phyloP scores from a whole-genome alignment of 2,888 invertebrate species.

The Sisyra terminalis region DNA sequence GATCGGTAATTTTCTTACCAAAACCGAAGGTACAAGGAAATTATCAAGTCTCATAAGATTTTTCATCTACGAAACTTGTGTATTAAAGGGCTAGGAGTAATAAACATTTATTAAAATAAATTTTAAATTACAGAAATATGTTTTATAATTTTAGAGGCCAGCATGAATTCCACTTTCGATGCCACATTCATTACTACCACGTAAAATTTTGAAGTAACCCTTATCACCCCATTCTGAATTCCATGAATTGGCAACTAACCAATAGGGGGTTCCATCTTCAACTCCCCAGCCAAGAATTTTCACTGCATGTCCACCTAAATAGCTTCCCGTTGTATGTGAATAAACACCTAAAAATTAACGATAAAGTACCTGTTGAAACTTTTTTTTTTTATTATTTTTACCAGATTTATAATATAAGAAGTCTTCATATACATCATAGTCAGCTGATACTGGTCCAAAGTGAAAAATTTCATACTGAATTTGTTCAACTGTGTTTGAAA shows the following conservation, averaged over 20 bases:
- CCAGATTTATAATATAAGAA: constrained; percentile 71
- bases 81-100: too few relatives aligned
- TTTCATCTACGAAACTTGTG: too few relatives aligned
- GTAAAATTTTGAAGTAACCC: constrained; percentile 74
- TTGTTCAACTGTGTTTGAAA: constrained; percentile 40
- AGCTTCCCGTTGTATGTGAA: constrained; percentile 53
- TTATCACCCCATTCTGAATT: constrained; percentile 84
- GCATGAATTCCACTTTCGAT: constrained; percentile 54
- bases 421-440: constrained; percentile 76
- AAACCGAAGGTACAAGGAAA: too few relatives aligned
- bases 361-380: too few relatives aligned
- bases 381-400: too few relatives aligned
- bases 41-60: too few relatives aligned
- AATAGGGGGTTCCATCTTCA: constrained; percentile 60
- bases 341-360: constrained; percentile 40
- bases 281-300: constrained; percentile 84
- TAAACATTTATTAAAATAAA: too few relatives aligned
- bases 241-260: constrained; percentile 89
- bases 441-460: constrained; percentile 80
- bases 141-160: too few relatives aligned
- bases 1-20: too few relatives aligned
- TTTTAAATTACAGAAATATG: too few relatives aligned
- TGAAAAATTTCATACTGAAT: constrained; percentile 71
- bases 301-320: constrained; percentile 74
- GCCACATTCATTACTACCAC: constrained; percentile 63